These are phyloP conservation scores for Carduelis carduelis DNA, from an alignment of 2,797 vertebrate genomes.

Conservation along the genomic window DNA sequence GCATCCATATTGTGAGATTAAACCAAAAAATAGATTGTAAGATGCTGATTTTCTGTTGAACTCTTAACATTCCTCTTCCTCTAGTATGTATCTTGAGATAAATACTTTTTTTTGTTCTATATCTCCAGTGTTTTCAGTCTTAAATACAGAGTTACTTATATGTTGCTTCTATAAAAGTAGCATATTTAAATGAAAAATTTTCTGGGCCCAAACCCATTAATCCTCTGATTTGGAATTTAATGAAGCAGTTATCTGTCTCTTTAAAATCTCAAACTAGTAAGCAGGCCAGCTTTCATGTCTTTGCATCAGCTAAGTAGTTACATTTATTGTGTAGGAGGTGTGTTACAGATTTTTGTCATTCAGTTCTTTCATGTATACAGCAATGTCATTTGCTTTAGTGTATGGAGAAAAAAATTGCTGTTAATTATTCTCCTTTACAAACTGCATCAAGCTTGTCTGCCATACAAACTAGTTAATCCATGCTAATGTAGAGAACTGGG, in stretches of 20 bases:
- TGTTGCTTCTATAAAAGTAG: neutral
- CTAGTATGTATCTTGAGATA: neutral
- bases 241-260: neutral
- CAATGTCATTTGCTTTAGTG: neutral
- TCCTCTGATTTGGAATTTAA: neutral
- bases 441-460: neutral
- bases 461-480: neutral
- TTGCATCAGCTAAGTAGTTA: slow-evolving; percentile 9
- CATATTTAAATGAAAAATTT: neutral
- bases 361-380: neutral
- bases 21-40: neutral
- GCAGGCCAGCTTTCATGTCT: neutral
- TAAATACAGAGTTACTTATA: neutral
- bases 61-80: neutral
- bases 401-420: neutral
- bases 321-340: neutral
- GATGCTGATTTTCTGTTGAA: neutral
- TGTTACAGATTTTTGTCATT: slow-evolving; percentile 37
- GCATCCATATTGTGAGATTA: neutral
- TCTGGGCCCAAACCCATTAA: neutral
- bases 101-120: neutral
- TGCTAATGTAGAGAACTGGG: neutral
- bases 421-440: slow-evolving; percentile 14
- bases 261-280: neutral
- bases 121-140: neutral